These are phyloP conservation scores for Salvelinus alpinus DNA, from an alignment of 2,113 vertebrate species.

Conservation along the genomic window DNA sequence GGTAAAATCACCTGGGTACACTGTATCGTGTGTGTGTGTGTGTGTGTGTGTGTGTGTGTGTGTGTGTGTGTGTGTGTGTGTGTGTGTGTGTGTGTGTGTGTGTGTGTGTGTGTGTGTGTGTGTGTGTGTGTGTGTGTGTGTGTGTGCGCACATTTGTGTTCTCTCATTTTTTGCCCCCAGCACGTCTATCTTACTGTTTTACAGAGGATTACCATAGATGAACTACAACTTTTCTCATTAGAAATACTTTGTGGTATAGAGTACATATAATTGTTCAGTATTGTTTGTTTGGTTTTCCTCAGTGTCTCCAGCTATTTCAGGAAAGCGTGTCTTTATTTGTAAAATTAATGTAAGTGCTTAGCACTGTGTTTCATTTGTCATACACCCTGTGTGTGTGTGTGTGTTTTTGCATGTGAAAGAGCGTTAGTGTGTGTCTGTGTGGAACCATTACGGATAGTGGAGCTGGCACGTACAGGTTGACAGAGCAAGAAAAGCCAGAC, in stretches of 20 bases:
- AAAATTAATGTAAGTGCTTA: conserved; percentile 59
- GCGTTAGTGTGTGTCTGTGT: conserved; percentile 49
- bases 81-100: neutral
- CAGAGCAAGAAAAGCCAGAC: conserved; percentile 70
- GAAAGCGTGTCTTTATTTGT: conserved; percentile 53
- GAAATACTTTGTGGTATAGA: conserved; percentile 29
- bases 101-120: too few relatives aligned
- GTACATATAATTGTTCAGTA: neutral
- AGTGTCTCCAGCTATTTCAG: neutral
- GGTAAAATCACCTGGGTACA: neutral
- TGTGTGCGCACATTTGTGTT: neutral
- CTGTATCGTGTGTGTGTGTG: neutral
- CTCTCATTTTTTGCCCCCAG: conserved; percentile 30
- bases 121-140: too few relatives aligned
- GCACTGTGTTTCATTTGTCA: conserved; percentile 49
- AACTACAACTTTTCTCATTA: neutral
- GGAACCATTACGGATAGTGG: conserved; percentile 56
- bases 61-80: neutral
- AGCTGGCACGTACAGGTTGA: conserved; percentile 71
- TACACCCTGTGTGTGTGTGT: conserved; percentile 27
- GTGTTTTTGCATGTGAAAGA: conserved; percentile 44
- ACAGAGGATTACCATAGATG: neutral
- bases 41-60: neutral
- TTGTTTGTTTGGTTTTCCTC: too few relatives aligned
- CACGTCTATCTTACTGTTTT: conserved; percentile 17